Conservation (phyloP, 2,113 vertebrate genomes). For the Ageneiosus marmoratus region DNA sequence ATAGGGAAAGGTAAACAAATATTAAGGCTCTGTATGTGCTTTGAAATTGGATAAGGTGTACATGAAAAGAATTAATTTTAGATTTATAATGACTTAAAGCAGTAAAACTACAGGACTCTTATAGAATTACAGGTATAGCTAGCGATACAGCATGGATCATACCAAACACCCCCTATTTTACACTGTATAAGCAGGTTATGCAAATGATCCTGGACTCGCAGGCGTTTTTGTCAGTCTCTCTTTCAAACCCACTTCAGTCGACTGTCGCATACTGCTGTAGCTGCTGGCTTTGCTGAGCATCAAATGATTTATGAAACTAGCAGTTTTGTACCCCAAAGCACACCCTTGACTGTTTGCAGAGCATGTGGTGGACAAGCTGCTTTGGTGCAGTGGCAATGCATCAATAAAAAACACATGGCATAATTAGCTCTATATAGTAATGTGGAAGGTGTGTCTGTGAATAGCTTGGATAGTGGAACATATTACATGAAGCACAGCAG, state of each 20-base stretch:
- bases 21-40: background rate
- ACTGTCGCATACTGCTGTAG: background rate
- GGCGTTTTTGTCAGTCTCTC: background rate
- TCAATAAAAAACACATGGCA: background rate
- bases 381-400: conserved; percentile 3
- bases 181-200: conserved; percentile 7
- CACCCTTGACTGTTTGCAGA: background rate
- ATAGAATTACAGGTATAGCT: too few species aligned
- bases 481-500: conserved; percentile 13
- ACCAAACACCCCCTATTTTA: background rate
- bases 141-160: background rate
- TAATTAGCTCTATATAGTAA: background rate
- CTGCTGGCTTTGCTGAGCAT: conserved; percentile 1
- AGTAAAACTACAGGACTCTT: background rate
- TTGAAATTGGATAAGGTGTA: background rate
- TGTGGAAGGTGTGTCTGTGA: conserved; percentile 4
- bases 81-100: background rate
- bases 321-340: background rate
- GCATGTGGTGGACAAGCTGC: background rate
- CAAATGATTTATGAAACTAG: conserved; percentile 31
- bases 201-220: background rate
- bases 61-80: background rate
- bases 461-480: background rate
- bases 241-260: background rate
- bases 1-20: conserved; percentile 49